Conservation (phyloP, 2,888 invertebrate species). For the Gastracanthus pulcherrimus region DNA sequence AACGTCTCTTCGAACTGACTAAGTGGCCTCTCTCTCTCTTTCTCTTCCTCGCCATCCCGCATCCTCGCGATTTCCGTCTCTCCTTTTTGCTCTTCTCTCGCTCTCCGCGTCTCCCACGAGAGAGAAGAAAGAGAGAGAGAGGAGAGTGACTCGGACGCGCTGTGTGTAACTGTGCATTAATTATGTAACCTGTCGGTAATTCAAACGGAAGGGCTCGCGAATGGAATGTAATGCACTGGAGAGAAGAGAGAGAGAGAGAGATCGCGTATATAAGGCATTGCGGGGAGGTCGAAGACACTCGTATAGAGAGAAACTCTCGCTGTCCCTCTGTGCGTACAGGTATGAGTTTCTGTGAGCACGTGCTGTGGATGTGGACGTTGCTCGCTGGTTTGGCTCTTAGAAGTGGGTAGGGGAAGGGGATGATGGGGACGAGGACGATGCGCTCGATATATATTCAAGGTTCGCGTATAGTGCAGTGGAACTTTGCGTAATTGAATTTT, state of each 20-base stretch:
- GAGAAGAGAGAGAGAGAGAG: background rate
- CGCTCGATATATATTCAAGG: slow-evolving; percentile 15
- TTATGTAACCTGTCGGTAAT: slow-evolving; percentile 52
- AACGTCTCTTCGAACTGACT: slow-evolving; percentile 32
- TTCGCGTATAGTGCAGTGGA: background rate
- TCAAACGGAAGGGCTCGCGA: slow-evolving; percentile 41
- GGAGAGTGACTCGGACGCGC: slow-evolving; percentile 20
- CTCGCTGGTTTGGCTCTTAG: background rate
- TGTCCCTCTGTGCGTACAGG: background rate
- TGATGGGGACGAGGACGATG: background rate
- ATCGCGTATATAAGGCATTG: background rate
- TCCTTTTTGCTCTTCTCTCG: background rate
- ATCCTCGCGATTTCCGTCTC: background rate
- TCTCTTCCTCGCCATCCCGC: background rate
- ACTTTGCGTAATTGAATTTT: slow-evolving; percentile 19
- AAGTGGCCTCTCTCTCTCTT: slow-evolving; percentile 16
- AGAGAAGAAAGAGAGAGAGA: background rate
- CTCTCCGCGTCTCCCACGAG: background rate
- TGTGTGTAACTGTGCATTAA: slow-evolving; percentile 54
- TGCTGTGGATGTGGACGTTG: no score
- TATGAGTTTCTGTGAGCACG: background rate
- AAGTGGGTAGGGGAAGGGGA: no score
- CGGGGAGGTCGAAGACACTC: slow-evolving; percentile 17
- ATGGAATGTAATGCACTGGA: slow-evolving; percentile 36
- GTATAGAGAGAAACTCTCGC: no score